phyloP scores from a whole-genome alignment of 2,888 invertebrate genomes.

The Polydrusus cervinus region DNA sequence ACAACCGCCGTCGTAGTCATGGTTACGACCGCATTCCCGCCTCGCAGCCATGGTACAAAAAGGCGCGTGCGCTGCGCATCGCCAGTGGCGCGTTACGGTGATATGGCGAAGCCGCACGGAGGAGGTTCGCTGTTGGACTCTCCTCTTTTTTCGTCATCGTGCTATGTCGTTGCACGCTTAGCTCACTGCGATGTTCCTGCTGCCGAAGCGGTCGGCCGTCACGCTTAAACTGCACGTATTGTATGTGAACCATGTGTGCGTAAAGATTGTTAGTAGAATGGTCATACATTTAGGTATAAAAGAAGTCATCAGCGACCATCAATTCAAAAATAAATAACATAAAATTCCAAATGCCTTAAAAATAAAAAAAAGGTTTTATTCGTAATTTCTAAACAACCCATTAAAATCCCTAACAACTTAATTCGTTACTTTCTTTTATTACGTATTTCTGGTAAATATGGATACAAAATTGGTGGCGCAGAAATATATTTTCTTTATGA shows the following conservation, averaged over 20 bases:
- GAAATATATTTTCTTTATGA: too few species aligned
- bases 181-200: conserved; percentile 37
- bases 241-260: neutral
- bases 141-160: conserved; percentile 56
- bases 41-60: conserved; percentile 70
- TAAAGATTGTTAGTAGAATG: neutral
- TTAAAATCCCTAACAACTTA: too few species aligned
- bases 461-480: too few species aligned
- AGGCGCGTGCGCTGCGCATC: conserved; percentile 61
- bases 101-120: conserved; percentile 63
- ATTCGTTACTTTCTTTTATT: too few species aligned
- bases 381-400: too few species aligned
- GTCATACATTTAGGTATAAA: neutral
- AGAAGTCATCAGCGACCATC: too few species aligned
- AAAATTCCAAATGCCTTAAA: too few species aligned
- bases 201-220: conserved; percentile 25
- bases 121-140: conserved; percentile 56
- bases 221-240: conserved; percentile 30
- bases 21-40: conserved; percentile 72
- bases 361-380: too few species aligned
- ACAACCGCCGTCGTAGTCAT: conserved; percentile 65
- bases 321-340: too few species aligned
- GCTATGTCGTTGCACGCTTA: conserved; percentile 33
- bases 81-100: conserved; percentile 64
- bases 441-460: too few species aligned